Evolutionary conservation across 2,797 vertebrate species (phyloP).

Genomic region (Clarias fuscus): DNA sequence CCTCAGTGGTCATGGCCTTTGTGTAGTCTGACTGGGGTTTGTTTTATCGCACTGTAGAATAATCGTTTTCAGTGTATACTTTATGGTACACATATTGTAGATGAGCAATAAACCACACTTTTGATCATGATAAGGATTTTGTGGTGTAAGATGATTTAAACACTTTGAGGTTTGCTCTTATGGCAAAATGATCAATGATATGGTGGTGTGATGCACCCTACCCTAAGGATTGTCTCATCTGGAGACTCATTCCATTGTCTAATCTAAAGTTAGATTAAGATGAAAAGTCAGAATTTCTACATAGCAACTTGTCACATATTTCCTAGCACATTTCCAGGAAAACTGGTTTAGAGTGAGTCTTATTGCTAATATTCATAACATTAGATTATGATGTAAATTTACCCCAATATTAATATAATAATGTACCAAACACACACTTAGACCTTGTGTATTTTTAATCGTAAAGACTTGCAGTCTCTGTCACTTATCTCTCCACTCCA

Average conservation of each 20-base stretch:
- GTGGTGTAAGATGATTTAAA: background rate
- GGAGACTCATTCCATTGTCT: background rate
- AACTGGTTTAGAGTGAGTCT: background rate
- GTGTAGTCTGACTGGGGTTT: background rate
- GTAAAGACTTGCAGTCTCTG: background rate
- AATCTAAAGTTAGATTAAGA: background rate
- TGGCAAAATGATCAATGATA: background rate
- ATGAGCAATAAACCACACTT: background rate
- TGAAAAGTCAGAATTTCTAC: background rate
- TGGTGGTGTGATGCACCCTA: background rate
- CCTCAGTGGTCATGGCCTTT: conserved; percentile 1
- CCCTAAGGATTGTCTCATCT: background rate
- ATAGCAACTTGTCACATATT: background rate
- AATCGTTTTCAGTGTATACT: background rate
- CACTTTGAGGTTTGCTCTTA: background rate
- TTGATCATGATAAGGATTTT: background rate
- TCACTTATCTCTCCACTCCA: background rate
- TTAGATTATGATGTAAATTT: background rate
- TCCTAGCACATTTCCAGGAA: background rate
- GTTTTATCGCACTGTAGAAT: background rate
- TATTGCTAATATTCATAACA: background rate
- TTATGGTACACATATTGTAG: background rate
- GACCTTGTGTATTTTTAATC: background rate
- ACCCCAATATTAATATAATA: background rate
- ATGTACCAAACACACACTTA: background rate